Base-by-base conservation (phyloP, 2,113 vertebrate genomes). In the Lophotis ruficrista region DNA sequence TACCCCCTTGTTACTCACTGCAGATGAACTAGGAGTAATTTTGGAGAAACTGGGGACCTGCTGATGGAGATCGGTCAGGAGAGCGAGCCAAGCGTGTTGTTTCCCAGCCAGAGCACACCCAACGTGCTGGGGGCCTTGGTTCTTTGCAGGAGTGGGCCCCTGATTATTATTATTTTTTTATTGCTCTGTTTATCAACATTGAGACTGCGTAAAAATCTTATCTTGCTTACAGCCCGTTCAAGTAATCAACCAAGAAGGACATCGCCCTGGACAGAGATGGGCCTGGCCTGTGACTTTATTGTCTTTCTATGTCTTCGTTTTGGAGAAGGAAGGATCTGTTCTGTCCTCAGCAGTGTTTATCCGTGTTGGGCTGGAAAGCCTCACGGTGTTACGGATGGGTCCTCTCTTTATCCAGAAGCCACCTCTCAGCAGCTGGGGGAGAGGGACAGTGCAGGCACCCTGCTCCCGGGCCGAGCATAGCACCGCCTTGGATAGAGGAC, bases 91-190 rank as follows among this genome's bases (percentile, higher is more conserved):
- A 2, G 9, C 1, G 28, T 7, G 6, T 16, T 38, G 58, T 4
- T 30, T 81, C 80, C 58, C 53, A 35, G 8, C 48, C 23, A 28
- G 14, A 53, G 13, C 33, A 19, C n/a, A 37, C 15, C 8, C 22
- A 19, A 1, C 2, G 1, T 0, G 1, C n/a, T 38, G 31, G 1
- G 4, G 12, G 10, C 24, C n/a, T n/a, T 33, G 8, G 12, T 41
- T 61, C 62, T 73, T 92, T 16, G 48, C 54, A 69, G 47, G 51
- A 83, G 15, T 6, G 12, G 14, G 17, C 25, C 31, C 14, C 14
- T 45, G 13, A 22, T 65, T 43, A 30, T 17, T 65, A 9, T 27
- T 51, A 10, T 51, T 51, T 58, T 75, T 20, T 56, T 48, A 38
- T 48, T 62, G 24, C 19, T 80, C 16, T 60, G 12, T 64, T 69